Conservation (phyloP, 1,140 invertebrate species). For the Cepaea nemoralis region DNA sequence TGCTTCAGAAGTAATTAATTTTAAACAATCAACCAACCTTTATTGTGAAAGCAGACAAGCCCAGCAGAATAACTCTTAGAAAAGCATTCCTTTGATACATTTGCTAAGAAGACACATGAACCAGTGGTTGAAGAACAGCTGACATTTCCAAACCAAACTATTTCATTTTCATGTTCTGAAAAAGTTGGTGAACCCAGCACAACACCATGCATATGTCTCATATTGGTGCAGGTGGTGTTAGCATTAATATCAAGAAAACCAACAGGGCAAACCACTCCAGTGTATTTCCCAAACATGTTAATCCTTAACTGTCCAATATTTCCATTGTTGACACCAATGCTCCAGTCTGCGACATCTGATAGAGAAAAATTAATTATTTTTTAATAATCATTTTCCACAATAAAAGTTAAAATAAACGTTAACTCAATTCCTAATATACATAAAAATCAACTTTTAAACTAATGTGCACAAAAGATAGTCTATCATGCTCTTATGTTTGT, state of each 20-base stretch:
- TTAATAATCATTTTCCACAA: no score
- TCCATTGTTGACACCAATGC: slow-evolving; percentile 42
- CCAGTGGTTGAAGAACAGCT: slow-evolving; percentile 33
- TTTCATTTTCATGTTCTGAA: background rate
- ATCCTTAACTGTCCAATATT: slow-evolving; percentile 53
- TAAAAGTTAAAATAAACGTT: no score
- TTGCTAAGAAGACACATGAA: slow-evolving; percentile 12
- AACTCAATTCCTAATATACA: no score
- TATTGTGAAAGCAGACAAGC: slow-evolving; percentile 57
- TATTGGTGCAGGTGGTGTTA: slow-evolving; percentile 51
- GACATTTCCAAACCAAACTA: slow-evolving; percentile 51
- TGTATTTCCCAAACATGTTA: slow-evolving; percentile 48
- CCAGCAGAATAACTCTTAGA: slow-evolving; percentile 54
- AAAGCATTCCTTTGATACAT: slow-evolving; percentile 45
- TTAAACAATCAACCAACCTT: slow-evolving; percentile 48
- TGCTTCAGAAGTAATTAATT: no score
- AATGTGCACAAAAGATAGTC: no score
- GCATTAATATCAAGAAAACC: slow-evolving; percentile 58
- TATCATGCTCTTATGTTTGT: no score
- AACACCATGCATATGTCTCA: slow-evolving; percentile 53
- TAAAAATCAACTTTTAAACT: no score
- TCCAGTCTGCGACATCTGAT: background rate
- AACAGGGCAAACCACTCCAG: slow-evolving; percentile 56
- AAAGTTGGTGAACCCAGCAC: slow-evolving; percentile 45
- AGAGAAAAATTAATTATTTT: background rate